These are phyloP conservation scores for Hyposoter dolosus DNA, from an alignment of 2,888 invertebrate species.

Conservation along the genomic window DNA sequence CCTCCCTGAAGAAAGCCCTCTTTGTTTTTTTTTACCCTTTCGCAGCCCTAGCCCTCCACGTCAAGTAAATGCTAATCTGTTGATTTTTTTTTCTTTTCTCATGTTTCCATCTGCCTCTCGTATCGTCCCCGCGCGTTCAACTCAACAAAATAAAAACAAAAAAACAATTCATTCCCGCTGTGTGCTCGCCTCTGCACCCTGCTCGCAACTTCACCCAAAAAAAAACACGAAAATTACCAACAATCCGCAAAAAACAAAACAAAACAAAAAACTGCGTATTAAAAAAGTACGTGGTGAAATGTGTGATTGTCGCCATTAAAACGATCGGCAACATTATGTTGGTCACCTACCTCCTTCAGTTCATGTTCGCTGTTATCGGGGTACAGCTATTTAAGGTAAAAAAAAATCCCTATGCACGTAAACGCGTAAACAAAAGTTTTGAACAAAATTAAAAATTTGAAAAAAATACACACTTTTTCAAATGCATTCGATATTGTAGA, in stretches of 20 bases:
- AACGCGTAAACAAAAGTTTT: conserved; percentile 27
- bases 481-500: conserved; percentile 50
- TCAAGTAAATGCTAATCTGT: conserved; percentile 80
- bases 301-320: conserved; percentile 99
- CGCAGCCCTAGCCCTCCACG: background rate
- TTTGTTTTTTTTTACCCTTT: background rate
- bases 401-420: conserved; percentile 73
- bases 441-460: conserved; percentile 31
- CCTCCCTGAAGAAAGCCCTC: conserved; percentile 14
- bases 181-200: conserved; percentile 75
- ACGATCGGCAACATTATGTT: conserved; percentile 99
- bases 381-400: conserved; percentile 99
- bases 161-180: conserved; percentile 76
- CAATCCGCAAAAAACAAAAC: conserved; percentile 69
- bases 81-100: conserved; percentile 80
- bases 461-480: conserved; percentile 57
- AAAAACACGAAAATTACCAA: conserved; percentile 68
- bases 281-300: conserved; percentile 98
- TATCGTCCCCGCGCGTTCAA: conserved; percentile 81
- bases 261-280: conserved; percentile 78
- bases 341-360: conserved; percentile 99
- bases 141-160: conserved; percentile 63
- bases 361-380: conserved; percentile 99
- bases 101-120: conserved; percentile 79
- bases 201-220: conserved; percentile 61